A percentile compares a stretch with the other conserved stretches of the same genome.
Conservation (phyloP, 2,113 vertebrate species). For the Paradisaea rubra region DNA sequence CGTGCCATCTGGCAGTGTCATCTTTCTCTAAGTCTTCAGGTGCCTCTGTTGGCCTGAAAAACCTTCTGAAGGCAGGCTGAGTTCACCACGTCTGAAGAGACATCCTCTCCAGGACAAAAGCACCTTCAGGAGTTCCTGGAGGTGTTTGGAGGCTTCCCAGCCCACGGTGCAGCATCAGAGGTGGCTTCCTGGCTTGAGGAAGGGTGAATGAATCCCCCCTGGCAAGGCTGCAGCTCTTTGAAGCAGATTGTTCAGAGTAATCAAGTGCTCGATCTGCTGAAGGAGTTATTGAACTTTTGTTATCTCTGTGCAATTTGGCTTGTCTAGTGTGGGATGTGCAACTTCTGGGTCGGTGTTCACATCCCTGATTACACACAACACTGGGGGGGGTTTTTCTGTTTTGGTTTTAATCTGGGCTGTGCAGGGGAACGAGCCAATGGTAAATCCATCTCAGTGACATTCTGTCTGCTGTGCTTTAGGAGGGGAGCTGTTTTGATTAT, state of each 20-base stretch:
- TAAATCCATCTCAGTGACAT: neutral
- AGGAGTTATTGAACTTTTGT: slow-evolving; percentile 36
- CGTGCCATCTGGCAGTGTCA: neutral
- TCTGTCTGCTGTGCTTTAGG: neutral
- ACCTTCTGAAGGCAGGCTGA: neutral
- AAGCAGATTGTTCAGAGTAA: neutral
- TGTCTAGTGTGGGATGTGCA: neutral
- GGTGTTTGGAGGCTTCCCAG: neutral
- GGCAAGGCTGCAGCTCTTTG: slow-evolving; percentile 14
- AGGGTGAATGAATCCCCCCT: neutral
- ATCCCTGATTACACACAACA: neutral
- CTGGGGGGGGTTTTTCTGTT: neutral
- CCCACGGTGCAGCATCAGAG: neutral
- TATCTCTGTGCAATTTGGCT: neutral
- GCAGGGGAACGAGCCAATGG: neutral
- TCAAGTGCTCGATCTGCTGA: slow-evolving; percentile 31
- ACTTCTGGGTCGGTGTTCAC: neutral
- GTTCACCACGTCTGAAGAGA: neutral
- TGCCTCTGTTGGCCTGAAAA: slow-evolving; percentile 22
- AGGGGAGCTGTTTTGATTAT: neutral
- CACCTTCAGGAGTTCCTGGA: neutral
- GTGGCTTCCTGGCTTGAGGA: neutral
- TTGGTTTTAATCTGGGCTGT: neutral
- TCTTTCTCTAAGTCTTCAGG: slow-evolving; percentile 25
- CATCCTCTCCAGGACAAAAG: neutral